phyloP scores from a whole-genome alignment of 2,888 invertebrate species.

The Polyploca ridens region DNA sequence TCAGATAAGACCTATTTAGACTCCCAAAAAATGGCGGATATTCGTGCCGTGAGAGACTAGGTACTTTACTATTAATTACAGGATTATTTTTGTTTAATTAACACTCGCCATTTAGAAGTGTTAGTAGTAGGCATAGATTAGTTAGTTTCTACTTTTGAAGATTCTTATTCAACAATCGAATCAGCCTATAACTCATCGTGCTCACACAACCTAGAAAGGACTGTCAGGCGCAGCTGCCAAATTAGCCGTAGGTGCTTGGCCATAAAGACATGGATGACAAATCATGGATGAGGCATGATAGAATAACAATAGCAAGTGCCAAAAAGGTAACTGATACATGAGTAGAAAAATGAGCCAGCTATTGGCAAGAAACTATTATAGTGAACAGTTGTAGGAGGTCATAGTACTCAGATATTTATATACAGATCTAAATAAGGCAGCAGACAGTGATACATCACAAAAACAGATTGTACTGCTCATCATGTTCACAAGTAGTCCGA shows the following conservation, averaged over 20 bases:
- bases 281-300: neutral
- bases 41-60: too few species aligned
- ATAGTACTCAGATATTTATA: conserved; percentile 4
- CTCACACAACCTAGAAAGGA: too few species aligned
- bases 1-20: too few species aligned
- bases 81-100: too few species aligned
- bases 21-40: too few species aligned
- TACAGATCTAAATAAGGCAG: neutral
- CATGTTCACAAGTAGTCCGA: neutral
- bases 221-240: neutral
- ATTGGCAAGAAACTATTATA: neutral
- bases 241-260: neutral
- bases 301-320: neutral
- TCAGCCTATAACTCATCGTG: too few species aligned
- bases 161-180: too few species aligned
- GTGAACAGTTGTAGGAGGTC: neutral
- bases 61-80: too few species aligned
- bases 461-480: neutral
- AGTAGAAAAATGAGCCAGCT: neutral
- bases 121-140: too few species aligned
- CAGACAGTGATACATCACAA: neutral
- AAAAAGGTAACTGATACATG: neutral
- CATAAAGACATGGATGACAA: neutral
- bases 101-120: too few species aligned
- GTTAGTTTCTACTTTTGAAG: too few species aligned